Evolutionary conservation across 1,140 invertebrate species (phyloP), one percentile per base, ranked within the genome.

Genomic region (Aphelinus atriplicis): DNA sequence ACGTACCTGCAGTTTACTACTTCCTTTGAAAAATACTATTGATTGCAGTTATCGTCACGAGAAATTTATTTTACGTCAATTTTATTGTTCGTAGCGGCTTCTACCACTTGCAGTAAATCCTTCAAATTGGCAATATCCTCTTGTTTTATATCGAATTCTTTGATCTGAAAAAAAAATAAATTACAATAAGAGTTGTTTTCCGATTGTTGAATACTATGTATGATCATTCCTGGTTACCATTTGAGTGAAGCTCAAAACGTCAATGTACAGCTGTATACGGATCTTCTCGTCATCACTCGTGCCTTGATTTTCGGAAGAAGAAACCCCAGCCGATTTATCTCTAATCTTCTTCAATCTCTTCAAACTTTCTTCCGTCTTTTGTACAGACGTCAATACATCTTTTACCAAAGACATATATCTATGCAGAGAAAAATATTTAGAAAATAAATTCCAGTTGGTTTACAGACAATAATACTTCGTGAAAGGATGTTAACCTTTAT

Each of bases 331-430:
- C 53, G 89, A 89, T 81, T 91, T 92, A 71, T 95, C 93, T 76
- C 94, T 89, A 63, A 94, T 93, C 88, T 95, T 96, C 84, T 97
- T 97, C 71, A 98, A 89, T 78, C 95, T 91, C 83, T 94, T 91
- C 60, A 97, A 87, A 79, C 96, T 97, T 83, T 98, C 96, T 85
- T 98, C 97, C 78, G 97, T 98, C 89, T 95, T 96, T 84, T 96
- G 95, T 1, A 98, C 96, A 3, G 96, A 97, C 55, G 92, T 95
- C 68, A 98, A 88, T 3, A 98, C 95, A 87, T 98, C 95, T 75
- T 90, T 90, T 9, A 97, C 95, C 76, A 93, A 91, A 77, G 89
- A 90, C 78, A 90, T 92, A 89, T 96, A 98, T 77, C 95, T 97
- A 7, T 56, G 51, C 5, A 60, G 61, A 74, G 68, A 73, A 61